A percentile compares a stretch with the other conserved stretches of the same genome.
Conservation (phyloP, 2,888 invertebrate species). For the Thereva nobilitata region DNA sequence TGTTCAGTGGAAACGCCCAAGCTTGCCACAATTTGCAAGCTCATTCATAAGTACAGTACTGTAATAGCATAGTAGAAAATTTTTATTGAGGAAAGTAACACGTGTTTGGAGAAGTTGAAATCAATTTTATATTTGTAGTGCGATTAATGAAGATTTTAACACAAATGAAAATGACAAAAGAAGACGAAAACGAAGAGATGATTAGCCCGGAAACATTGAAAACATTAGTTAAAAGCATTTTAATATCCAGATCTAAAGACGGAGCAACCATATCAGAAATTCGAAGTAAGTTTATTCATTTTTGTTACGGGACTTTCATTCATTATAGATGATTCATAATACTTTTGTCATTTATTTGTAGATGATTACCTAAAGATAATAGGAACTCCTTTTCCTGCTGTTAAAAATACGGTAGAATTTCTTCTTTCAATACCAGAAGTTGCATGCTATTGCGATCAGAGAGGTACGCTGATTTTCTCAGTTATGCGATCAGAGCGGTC, state of each 20-base stretch:
- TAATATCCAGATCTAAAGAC: conserved; percentile 52
- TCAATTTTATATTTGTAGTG: too few relatives aligned
- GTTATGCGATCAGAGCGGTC: conserved; percentile 51
- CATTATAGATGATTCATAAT: not conserved
- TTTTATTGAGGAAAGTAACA: too few relatives aligned
- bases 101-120: too few relatives aligned
- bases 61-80: too few relatives aligned
- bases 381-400: conserved; percentile 51
- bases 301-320: not conserved
- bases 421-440: conserved; percentile 53
- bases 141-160: too few relatives aligned
- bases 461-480: conserved; percentile 53
- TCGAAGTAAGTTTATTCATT: conserved; percentile 47
- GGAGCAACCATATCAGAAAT: conserved; percentile 55
- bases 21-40: too few relatives aligned
- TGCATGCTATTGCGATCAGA: conserved; percentile 49
- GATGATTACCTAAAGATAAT: conserved; percentile 53
- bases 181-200: not conserved
- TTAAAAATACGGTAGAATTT: conserved; percentile 52
- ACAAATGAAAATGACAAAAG: not conserved
- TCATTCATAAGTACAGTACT: too few relatives aligned
- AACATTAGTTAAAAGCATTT: conserved; percentile 52
- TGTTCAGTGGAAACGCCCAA: too few relatives aligned
- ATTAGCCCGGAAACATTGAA: conserved; percentile 49
- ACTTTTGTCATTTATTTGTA: conserved; percentile 39